Conservation (phyloP, 2,888 invertebrate species). For the Chloroclysta siterata region DNA sequence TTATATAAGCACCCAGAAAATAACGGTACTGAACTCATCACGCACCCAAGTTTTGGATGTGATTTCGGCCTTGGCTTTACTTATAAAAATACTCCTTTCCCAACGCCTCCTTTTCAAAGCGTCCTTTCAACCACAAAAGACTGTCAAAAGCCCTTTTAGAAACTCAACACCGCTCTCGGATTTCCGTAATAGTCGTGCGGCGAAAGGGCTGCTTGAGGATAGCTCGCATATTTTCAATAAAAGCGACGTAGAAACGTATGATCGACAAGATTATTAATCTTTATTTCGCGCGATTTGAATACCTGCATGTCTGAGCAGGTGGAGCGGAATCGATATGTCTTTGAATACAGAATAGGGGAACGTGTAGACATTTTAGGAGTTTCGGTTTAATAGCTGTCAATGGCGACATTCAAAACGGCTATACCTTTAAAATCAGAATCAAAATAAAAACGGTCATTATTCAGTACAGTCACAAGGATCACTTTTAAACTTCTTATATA, state of each 20-base stretch:
- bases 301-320: slow-evolving; percentile 37
- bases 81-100: slow-evolving; percentile 2
- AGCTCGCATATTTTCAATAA: slow-evolving; percentile 25
- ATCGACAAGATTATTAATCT: slow-evolving; percentile 31
- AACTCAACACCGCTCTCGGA: slow-evolving; percentile 15
- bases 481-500: too few relatives aligned
- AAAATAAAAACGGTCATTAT: too few relatives aligned
- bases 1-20: too few relatives aligned
- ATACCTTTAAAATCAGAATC: too few relatives aligned
- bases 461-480: too few relatives aligned
- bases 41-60: too few relatives aligned
- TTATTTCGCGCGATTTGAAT: slow-evolving; percentile 30
- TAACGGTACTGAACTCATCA: too few relatives aligned
- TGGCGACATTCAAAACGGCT: too few relatives aligned
- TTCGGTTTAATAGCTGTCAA: too few relatives aligned
- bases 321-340: slow-evolving; percentile 2
- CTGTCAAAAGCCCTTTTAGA: slow-evolving; percentile 14
- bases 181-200: slow-evolving; percentile 16
- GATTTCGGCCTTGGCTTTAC: background rate
- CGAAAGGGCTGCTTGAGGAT: slow-evolving; percentile 22
- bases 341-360: slow-evolving; percentile 10
- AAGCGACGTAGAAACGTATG: slow-evolving; percentile 19
- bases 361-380: background rate
- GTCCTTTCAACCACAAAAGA: slow-evolving; percentile 10
- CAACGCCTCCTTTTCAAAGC: background rate